A percentile compares a stretch with the other conserved stretches of the same genome.
Conservation (phyloP, 2,888 invertebrate genomes). For the Carterocephalus palaemon region DNA sequence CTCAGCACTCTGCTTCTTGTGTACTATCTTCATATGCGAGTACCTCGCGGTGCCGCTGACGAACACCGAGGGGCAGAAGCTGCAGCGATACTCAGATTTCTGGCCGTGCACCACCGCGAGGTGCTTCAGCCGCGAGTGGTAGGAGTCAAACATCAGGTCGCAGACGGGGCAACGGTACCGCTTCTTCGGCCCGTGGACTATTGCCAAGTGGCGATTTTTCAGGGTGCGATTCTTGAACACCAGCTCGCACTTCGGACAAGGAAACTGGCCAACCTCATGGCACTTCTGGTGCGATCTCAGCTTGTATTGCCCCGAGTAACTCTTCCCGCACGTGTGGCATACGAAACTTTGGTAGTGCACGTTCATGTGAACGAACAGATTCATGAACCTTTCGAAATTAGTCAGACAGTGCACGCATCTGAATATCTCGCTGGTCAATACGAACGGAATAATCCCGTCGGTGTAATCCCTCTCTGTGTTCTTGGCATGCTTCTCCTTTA, state of each 20-base stretch:
- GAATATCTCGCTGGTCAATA: constrained; percentile 45
- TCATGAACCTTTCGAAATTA: constrained; percentile 45
- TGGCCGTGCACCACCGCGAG: constrained; percentile 48
- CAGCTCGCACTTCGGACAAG: constrained; percentile 61
- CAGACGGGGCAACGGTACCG: constrained; percentile 57
- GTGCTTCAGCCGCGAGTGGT: constrained; percentile 49
- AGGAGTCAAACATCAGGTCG: constrained; percentile 46
- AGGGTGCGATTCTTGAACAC: constrained; percentile 49
- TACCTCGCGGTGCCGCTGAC: constrained; percentile 55
- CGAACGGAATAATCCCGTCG: constrained; percentile 56
- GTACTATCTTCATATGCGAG: constrained; percentile 56
- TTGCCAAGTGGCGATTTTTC: constrained; percentile 44
- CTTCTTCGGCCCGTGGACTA: constrained; percentile 47
- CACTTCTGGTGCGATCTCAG: constrained; percentile 56
- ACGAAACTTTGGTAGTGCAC: constrained; percentile 62
- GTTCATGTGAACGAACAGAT: constrained; percentile 62
- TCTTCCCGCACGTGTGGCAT: constrained; percentile 69
- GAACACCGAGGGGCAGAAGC: constrained; percentile 48
- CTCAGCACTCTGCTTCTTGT: constrained; percentile 33
- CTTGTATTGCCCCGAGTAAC: constrained; percentile 60
- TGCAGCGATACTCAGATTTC: constrained; percentile 49
- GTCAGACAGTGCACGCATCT: constrained; percentile 49
- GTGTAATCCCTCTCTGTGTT: constrained; percentile 37
- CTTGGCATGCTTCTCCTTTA: constrained; percentile 41
- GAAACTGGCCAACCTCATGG: constrained; percentile 57